Percentiles rank a stretch among this genome's conserved stretches.
Conservation (phyloP, 1,140 invertebrate genomes). For the Eciton burchellii region DNA sequence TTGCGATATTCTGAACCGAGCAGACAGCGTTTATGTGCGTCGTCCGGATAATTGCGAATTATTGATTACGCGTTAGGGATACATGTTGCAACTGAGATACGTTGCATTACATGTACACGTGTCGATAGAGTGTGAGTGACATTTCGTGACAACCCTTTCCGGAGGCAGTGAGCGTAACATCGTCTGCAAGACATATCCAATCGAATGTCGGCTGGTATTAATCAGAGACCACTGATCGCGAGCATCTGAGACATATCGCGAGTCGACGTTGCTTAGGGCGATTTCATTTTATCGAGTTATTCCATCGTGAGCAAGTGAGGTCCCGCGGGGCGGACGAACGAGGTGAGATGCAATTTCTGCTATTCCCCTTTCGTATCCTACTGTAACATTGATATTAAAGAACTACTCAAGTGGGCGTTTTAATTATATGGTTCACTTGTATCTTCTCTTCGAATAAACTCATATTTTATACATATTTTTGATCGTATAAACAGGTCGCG, state of each 20-base stretch:
- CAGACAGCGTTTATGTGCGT: not conserved
- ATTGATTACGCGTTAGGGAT: slow-evolving; percentile 24
- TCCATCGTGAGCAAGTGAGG: slow-evolving; percentile 5
- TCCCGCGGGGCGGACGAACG: not conserved
- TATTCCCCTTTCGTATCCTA: not conserved
- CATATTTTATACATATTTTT: not conserved
- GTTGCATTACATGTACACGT: slow-evolving; percentile 13
- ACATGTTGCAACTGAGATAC: not conserved
- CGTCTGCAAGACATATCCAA: slow-evolving; percentile 53
- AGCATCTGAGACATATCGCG: slow-evolving; percentile 8
- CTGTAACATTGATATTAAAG: slow-evolving; percentile 13
- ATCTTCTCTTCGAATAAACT: not conserved
- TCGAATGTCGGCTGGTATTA: slow-evolving; percentile 43
- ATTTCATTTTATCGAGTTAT: slow-evolving; percentile 49
- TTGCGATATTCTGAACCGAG: not conserved
- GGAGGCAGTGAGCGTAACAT: slow-evolving; percentile 39
- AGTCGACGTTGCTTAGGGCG: slow-evolving; percentile 30
- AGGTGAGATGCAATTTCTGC: not conserved
- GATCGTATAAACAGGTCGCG: slow-evolving; percentile 5
- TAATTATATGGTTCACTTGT: not conserved
- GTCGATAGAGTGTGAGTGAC: slow-evolving; percentile 30
- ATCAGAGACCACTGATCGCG: slow-evolving; percentile 47
- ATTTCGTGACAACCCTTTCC: slow-evolving; percentile 44
- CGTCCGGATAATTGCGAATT: not conserved
- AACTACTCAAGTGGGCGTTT: not conserved